Evolutionary conservation across 2,113 vertebrate species (phyloP).

Genomic region (Pantherophis guttatus): DNA sequence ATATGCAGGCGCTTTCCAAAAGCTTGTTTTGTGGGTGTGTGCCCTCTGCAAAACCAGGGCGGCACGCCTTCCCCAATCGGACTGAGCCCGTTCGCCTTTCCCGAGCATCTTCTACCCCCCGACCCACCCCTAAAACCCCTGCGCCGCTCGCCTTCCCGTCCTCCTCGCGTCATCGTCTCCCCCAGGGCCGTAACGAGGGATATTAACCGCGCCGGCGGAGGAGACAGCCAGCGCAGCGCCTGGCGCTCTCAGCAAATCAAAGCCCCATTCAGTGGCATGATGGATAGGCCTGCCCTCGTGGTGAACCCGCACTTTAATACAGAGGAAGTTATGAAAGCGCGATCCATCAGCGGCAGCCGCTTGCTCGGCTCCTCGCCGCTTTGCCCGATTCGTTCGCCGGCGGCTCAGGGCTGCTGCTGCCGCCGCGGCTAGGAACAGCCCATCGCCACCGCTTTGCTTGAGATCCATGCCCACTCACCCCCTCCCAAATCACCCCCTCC

Average conservation of each 20-base stretch:
- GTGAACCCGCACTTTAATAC: constrained; percentile 75
- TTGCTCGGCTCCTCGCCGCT: constrained; percentile 5
- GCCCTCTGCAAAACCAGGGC: neutral
- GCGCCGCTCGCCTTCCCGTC: neutral
- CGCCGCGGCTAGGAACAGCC: constrained; percentile 24
- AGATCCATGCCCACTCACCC: neutral
- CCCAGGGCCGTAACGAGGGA: constrained; percentile 16
- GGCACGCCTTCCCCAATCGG: neutral
- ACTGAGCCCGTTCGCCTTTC: neutral
- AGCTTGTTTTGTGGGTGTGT: no score
- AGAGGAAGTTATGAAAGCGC: constrained; percentile 76
- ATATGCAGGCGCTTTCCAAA: no score
- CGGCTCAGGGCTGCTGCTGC: constrained; percentile 53
- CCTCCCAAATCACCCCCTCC: neutral
- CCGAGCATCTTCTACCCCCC: neutral
- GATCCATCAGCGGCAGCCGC: constrained; percentile 70
- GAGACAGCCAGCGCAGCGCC: constrained; percentile 54
- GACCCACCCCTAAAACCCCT: no score
- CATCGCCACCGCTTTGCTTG: neutral
- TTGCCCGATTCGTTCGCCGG: neutral
- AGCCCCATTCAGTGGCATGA: constrained; percentile 67
- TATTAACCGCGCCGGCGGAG: constrained; percentile 48
- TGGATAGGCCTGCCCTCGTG: constrained; percentile 72
- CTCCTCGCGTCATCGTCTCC: constrained; percentile 6
- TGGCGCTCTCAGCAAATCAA: constrained; percentile 62